A percentile compares a stretch with the other conserved stretches of the same genome.
phyloP scores from a whole-genome alignment of 2,797 vertebrate species.

The Momotus momota region DNA sequence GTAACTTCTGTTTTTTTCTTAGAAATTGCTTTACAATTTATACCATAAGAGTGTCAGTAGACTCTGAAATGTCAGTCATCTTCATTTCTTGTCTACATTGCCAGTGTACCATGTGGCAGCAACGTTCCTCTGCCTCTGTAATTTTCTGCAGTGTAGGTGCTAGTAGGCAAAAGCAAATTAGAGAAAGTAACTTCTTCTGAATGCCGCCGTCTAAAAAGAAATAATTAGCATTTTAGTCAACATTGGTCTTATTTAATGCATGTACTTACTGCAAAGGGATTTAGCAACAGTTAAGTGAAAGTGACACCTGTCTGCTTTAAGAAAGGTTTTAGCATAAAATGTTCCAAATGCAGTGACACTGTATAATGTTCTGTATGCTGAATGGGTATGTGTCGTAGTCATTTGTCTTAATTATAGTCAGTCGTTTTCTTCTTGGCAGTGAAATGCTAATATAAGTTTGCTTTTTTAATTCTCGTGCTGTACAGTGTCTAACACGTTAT shows the following conservation, averaged over 20 bases:
- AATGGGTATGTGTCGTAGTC: background rate
- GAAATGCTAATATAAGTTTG: background rate
- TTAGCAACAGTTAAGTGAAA: slow-evolving; percentile 17
- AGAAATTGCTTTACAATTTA: background rate
- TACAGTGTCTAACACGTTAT: background rate
- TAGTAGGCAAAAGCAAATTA: background rate
- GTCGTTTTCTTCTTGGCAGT: slow-evolving; percentile 11
- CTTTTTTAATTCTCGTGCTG: slow-evolving; percentile 1
- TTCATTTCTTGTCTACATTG: background rate
- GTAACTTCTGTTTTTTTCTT: background rate
- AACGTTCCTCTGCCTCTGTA: background rate
- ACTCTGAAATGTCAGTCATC: background rate
- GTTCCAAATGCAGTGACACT: slow-evolving; percentile 20
- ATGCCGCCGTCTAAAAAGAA: background rate
- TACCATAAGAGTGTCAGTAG: background rate
- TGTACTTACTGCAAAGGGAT: background rate
- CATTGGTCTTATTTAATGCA: background rate
- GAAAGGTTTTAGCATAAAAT: slow-evolving; percentile 20
- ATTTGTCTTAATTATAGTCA: slow-evolving; percentile 44
- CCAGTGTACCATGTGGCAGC: background rate
- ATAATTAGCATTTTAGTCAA: background rate
- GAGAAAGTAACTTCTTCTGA: background rate
- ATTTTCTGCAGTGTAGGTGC: background rate
- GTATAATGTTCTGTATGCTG: slow-evolving; percentile 2
- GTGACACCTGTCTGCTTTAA: slow-evolving; percentile 50